phyloP scores from a whole-genome alignment of 1,140 invertebrate species.

The Drosophila carrolli region DNA sequence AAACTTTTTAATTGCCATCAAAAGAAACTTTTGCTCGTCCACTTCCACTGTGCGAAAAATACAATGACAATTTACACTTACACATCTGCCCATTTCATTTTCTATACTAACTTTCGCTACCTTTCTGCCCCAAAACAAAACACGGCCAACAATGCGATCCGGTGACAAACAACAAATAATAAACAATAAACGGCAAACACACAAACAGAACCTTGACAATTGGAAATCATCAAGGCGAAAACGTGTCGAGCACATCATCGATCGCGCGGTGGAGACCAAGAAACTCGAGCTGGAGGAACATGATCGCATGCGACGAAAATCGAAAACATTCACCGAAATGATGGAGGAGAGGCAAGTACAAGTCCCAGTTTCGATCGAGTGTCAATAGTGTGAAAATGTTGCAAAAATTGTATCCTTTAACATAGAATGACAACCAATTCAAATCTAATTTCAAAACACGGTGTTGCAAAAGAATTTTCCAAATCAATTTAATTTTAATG shows the following conservation, averaged over 20 bases:
- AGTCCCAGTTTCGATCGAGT: not conserved
- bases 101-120: constrained; percentile 74
- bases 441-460: not conserved
- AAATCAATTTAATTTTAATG: not conserved
- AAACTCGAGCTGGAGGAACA: constrained; percentile 92
- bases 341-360: constrained; percentile 92
- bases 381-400: not conserved
- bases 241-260: constrained; percentile 94
- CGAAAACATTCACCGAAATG: constrained; percentile 97
- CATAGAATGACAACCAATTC: not conserved
- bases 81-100: constrained; percentile 50
- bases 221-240: constrained; percentile 96
- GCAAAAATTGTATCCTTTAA: not conserved
- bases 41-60: constrained; percentile 35
- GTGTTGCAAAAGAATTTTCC: not conserved
- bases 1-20: constrained; percentile 72
- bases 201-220: constrained; percentile 93
- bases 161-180: constrained; percentile 30
- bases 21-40: constrained; percentile 50
- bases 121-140: constrained; percentile 43
- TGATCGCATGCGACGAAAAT: constrained; percentile 89
- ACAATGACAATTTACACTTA: constrained; percentile 40
- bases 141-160: constrained; percentile 34
- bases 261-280: constrained; percentile 94
- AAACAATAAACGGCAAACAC: constrained; percentile 25